Conservation (phyloP, 2,113 vertebrate species). For the Actinemys pallida region DNA sequence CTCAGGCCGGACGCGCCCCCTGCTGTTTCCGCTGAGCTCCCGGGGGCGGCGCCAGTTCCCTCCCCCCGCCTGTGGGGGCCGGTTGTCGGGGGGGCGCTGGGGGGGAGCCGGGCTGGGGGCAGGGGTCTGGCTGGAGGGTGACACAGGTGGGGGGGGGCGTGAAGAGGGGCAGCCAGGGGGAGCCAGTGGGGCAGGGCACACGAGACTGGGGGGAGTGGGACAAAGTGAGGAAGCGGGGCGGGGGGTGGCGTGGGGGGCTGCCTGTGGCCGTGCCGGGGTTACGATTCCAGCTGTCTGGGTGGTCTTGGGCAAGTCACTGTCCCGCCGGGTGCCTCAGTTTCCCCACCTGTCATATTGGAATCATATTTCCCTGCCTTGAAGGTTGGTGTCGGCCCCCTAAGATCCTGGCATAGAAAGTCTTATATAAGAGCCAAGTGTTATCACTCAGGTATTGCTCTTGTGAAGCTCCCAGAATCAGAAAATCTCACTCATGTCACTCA, state of each 20-base stretch:
- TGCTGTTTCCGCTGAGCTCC: too few species aligned
- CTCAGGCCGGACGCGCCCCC: not conserved
- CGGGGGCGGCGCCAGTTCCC: fast-evolving
- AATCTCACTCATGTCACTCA: not conserved
- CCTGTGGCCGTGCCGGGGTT: not conserved
- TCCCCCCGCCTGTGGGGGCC: too few species aligned
- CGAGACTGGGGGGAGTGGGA: too few species aligned
- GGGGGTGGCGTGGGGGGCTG: not conserved
- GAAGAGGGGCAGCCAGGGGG: not conserved
- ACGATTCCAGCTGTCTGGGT: not conserved
- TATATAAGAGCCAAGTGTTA: not conserved
- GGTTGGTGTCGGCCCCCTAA: not conserved
- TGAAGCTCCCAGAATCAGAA: too few species aligned
- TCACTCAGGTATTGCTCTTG: not conserved
- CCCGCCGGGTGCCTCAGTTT: not conserved
- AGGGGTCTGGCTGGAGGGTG: not conserved
- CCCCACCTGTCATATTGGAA: not conserved
- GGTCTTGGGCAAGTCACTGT: not conserved
- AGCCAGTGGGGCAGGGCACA: not conserved
- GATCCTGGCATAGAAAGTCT: too few species aligned
- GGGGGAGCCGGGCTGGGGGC: too few species aligned
- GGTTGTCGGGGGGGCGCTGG: not conserved
- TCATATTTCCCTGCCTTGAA: not conserved
- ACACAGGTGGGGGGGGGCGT: not conserved
- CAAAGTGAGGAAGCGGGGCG: not conserved